Conservation (phyloP, 2,113 vertebrate genomes). For the Triplophysa tibetana region DNA sequence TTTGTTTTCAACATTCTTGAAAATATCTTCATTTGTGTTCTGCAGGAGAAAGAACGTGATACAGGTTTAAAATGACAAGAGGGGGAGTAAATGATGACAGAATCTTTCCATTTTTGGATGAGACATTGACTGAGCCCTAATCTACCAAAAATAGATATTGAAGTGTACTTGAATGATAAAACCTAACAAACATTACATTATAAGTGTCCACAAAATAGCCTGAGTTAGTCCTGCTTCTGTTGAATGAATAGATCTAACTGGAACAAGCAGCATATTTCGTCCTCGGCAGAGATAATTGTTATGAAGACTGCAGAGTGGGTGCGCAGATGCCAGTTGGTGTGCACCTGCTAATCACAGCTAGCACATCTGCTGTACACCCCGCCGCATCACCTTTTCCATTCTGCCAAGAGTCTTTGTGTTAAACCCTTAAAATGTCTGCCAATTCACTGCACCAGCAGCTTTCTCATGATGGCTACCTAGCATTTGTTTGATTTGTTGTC, state of each 20-base stretch:
- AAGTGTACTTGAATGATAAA: neutral
- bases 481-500: constrained; percentile 21
- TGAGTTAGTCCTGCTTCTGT: neutral
- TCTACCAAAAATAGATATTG: neutral
- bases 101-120: too few relatives aligned
- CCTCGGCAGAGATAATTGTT: constrained; percentile 39
- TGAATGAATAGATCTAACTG: constrained; percentile 6
- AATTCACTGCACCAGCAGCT: constrained; percentile 10
- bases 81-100: too few relatives aligned
- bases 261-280: neutral
- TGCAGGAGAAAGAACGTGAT: too few relatives aligned
- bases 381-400: constrained; percentile 40
- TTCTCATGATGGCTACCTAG: neutral
- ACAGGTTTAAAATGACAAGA: too few relatives aligned
- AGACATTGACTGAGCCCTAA: neutral
- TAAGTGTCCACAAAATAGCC: constrained; percentile 24
- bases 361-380: constrained; percentile 49
- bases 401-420: constrained; percentile 24
- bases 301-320: constrained; percentile 15
- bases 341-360: constrained; percentile 45
- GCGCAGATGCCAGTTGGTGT: constrained; percentile 16
- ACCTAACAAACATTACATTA: neutral
- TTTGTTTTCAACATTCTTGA: too few relatives aligned
- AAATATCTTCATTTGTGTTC: too few relatives aligned
- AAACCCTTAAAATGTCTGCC: constrained; percentile 47